phyloP scores from a whole-genome alignment of 2,888 invertebrate genomes.

The Stenichneumon culpator region DNA sequence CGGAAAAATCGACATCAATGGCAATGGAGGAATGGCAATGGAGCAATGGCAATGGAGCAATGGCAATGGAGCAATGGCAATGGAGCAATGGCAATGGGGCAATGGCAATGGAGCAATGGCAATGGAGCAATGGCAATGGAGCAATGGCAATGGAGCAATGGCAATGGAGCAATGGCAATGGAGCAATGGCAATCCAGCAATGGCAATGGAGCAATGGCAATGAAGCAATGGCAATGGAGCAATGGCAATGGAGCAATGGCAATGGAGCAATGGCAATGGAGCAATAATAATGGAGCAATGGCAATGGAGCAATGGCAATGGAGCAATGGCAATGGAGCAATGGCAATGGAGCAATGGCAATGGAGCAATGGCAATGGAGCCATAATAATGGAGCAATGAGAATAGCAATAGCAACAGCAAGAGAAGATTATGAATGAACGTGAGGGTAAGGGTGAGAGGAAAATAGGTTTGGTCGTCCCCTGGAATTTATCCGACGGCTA shows the following conservation, averaged over 20 bases:
- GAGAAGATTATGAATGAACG: background rate
- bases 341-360: background rate
- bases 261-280: too few species aligned
- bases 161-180: too few species aligned
- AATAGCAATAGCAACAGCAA: too few species aligned
- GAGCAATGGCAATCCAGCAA: too few species aligned
- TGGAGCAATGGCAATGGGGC: background rate
- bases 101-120: too few species aligned
- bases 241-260: too few species aligned
- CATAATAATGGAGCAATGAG: too few species aligned
- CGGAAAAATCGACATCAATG: background rate
- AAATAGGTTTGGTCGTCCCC: conserved; percentile 3
- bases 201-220: background rate
- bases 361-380: too few species aligned
- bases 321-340: background rate
- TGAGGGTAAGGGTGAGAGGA: background rate
- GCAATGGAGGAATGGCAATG: background rate
- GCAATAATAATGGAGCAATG: background rate
- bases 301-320: too few species aligned
- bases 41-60: too few species aligned
- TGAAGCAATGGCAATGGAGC: background rate
- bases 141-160: background rate
- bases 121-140: too few species aligned
- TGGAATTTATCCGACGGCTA: conserved; percentile 43
- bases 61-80: too few species aligned